Conservation (phyloP, 2,888 invertebrate species). For the Eremobia ochroleuca region DNA sequence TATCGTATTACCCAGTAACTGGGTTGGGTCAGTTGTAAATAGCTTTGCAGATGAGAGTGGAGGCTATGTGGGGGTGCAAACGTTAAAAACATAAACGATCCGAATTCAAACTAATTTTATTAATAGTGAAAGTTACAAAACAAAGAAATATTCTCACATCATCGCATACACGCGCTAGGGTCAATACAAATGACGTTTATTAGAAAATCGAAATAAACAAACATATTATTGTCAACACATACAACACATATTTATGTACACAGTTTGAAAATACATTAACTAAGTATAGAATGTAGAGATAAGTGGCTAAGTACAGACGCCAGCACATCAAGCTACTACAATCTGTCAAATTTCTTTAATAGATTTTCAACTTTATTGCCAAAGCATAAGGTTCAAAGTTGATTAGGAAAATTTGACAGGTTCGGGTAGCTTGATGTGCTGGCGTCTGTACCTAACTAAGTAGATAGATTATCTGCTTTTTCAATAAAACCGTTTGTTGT, state of each 20-base stretch:
- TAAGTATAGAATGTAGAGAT: constrained; percentile 7
- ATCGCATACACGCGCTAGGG: neutral
- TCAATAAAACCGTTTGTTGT: constrained; percentile 23
- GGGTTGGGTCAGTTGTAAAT: too few species aligned
- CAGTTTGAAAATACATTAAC: constrained; percentile 6
- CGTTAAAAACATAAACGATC: neutral
- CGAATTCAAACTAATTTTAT: neutral
- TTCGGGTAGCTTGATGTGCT: too few species aligned
- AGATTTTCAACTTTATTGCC: too few species aligned
- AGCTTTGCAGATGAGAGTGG: neutral
- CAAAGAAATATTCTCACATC: neutral
- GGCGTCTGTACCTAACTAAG: too few species aligned
- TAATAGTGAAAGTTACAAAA: neutral
- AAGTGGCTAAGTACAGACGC: neutral
- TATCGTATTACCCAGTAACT: too few species aligned
- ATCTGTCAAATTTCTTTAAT: too few species aligned
- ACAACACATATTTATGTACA: too few species aligned
- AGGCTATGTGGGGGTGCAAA: neutral
- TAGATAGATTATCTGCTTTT: constrained; percentile 39
- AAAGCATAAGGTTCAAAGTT: too few species aligned
- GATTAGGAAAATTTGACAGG: too few species aligned
- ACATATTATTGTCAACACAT: constrained; percentile 22
- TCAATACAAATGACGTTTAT: constrained; percentile 25
- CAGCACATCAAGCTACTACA: too few species aligned
- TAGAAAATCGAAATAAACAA: constrained; percentile 33